phyloP scores from a whole-genome alignment of 1,140 invertebrate genomes.

The Drosophila mojavensis region DNA sequence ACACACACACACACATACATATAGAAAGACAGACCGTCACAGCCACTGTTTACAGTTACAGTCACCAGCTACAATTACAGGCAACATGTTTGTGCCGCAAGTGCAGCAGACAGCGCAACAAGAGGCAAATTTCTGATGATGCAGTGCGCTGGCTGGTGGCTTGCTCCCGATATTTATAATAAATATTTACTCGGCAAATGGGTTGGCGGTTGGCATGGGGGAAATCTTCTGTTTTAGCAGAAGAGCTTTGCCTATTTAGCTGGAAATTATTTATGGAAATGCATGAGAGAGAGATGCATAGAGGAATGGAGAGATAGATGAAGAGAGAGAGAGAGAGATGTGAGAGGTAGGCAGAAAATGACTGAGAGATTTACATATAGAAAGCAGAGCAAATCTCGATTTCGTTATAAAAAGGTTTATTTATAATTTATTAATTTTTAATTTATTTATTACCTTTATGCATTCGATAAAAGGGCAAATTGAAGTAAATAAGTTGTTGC shows the following conservation, averaged over 20 bases:
- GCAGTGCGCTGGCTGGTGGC: neutral
- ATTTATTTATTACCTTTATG: too few relatives aligned
- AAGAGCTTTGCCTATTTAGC: constrained; percentile 18
- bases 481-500: too few relatives aligned
- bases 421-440: too few relatives aligned
- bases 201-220: neutral
- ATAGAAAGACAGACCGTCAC: constrained; percentile 9
- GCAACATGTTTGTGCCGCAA: constrained; percentile 44
- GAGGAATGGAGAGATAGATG: neutral
- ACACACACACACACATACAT: neutral
- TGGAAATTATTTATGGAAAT: constrained; percentile 20
- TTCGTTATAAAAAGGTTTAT: too few relatives aligned
- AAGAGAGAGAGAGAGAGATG: too few relatives aligned
- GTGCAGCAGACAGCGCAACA: constrained; percentile 30
- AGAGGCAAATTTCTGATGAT: neutral
- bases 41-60: constrained; percentile 17
- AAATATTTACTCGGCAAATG: constrained; percentile 24
- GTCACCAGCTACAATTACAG: constrained; percentile 24
- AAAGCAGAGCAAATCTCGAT: too few relatives aligned
- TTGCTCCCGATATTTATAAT: constrained; percentile 44
- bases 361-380: too few relatives aligned
- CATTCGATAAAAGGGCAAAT: too few relatives aligned
- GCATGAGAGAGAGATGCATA: neutral
- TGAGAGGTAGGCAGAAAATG: too few relatives aligned
- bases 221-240: constrained; percentile 6